Evolutionary conservation across 1,140 invertebrate genomes (phyloP).

Genomic region (Drosophila nikananu): DNA sequence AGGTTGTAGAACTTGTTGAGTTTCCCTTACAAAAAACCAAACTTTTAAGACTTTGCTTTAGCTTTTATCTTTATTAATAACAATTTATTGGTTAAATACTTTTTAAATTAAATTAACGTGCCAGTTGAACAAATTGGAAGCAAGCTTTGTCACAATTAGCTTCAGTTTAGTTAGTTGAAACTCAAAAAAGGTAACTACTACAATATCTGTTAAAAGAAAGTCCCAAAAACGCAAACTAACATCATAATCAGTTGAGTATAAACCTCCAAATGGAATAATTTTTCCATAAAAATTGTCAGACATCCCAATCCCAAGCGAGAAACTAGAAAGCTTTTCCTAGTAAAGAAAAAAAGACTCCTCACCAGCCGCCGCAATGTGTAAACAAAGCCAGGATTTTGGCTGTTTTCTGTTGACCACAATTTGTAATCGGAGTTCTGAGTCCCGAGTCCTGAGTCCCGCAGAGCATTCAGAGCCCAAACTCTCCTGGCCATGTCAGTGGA

Average conservation of each 20-base stretch:
- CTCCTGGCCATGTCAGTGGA: slow-evolving; percentile 12
- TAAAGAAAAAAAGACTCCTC: neutral
- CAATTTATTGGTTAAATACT: no score
- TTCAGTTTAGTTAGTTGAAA: no score
- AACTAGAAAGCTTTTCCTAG: slow-evolving; percentile 2
- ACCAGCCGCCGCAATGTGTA: slow-evolving; percentile 3
- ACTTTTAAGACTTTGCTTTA: no score
- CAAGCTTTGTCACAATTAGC: no score
- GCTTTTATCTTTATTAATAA: no score
- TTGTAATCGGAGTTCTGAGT: neutral
- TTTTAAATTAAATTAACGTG: no score
- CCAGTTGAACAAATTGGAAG: no score
- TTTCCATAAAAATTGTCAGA: neutral
- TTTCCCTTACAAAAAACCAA: no score
- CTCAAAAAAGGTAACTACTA: neutral
- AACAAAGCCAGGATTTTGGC: slow-evolving; percentile 25
- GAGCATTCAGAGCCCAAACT: neutral
- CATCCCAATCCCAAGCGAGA: neutral
- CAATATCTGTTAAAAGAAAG: neutral
- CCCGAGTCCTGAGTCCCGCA: neutral
- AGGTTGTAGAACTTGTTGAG: no score
- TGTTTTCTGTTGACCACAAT: slow-evolving; percentile 9
- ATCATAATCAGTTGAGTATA: neutral
- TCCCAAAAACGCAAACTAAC: neutral
- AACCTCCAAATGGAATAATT: neutral